Percentiles rank a stretch among this genome's conserved stretches.
Conservation (phyloP, 2,113 vertebrate species). For the Pachypanchax playfairii region DNA sequence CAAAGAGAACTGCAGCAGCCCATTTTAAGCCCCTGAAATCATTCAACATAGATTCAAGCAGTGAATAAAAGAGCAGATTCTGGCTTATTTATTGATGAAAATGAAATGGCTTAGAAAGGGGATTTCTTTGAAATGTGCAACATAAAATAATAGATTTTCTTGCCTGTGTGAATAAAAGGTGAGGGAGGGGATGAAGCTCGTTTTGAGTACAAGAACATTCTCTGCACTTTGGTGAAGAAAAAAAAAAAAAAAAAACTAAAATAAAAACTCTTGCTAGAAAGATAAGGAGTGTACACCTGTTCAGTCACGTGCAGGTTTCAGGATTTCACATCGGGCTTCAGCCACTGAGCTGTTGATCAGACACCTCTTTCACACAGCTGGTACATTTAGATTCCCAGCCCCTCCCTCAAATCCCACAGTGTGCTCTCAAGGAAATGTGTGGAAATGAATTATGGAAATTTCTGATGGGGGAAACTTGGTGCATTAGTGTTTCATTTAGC, state of each 20-base stretch:
- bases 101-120: constrained; percentile 71
- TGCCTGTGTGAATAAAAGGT: constrained; percentile 51
- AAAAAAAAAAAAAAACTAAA: background rate
- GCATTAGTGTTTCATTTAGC: constrained; percentile 83
- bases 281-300: constrained; percentile 63
- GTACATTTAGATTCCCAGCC: constrained; percentile 73
- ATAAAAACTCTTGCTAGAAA: constrained; percentile 23
- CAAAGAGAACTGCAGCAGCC: constrained; percentile 71
- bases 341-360: constrained; percentile 70
- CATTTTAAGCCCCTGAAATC: constrained; percentile 70
- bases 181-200: constrained; percentile 32
- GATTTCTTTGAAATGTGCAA: constrained; percentile 72
- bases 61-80: constrained; percentile 64
- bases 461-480: constrained; percentile 83
- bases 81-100: constrained; percentile 79
- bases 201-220: constrained; percentile 37
- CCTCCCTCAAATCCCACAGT: constrained; percentile 78
- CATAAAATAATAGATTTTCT: constrained; percentile 71
- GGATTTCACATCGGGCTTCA: constrained; percentile 44
- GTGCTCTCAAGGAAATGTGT: constrained; percentile 80
- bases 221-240: constrained; percentile 9
- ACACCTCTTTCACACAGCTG: constrained; percentile 70
- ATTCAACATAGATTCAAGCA: constrained; percentile 67
- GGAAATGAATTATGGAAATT: constrained; percentile 88
- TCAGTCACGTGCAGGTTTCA: constrained; percentile 66